Evolutionary conservation across 1,140 invertebrate species (phyloP), one percentile per base, ranked within the genome.

Genomic region (Xylocopa sonorina): DNA sequence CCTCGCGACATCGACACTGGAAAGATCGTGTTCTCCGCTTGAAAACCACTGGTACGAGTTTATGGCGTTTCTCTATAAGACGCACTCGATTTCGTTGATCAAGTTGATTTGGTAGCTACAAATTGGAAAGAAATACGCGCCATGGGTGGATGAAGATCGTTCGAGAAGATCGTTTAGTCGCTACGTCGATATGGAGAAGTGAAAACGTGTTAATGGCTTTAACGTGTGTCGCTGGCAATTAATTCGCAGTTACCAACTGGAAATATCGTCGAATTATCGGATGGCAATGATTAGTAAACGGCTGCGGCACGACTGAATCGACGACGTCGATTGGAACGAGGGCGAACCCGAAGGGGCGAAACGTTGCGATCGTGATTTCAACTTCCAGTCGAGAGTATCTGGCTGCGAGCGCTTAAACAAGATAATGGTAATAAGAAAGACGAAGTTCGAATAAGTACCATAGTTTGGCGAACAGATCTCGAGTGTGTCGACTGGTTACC

Each of bases 211-310:
- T 75, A 76, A 76, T 58, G 18, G 51, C 34, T 34, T 18, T 34
- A 66, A 67, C 63, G 57, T 57, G 48, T n/a, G 55, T 6, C 9
- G 18, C 24, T 12, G 53, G 18, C 38, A 57, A 72, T 71, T 46
- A 24, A 14, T 60, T 50, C 55, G 69, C 10, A 46, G 24, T 60
- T 38, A 27, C 60, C 9, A 0, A 24, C 41, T 10, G n/a, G 69
- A 60, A 72, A 24, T 50, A 46, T 72, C 43, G 29, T 41, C 57
- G 57, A 58, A 60, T 60, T 72, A 60, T 43, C 55, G 9, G 41
- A 48, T 32, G 27, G 55, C 48, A 50, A 72, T 50, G 57, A 72
- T 72, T 60, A 46, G 29, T 50, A 60, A 60, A 72, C 24, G 55
- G 27, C 18, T 50, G 29, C 1, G 46, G 29, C 12, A 21, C 18